These are phyloP conservation scores for Darevskia nairensis DNA, from an alignment of 2,797 vertebrate genomes.

Conservation along the genomic window DNA sequence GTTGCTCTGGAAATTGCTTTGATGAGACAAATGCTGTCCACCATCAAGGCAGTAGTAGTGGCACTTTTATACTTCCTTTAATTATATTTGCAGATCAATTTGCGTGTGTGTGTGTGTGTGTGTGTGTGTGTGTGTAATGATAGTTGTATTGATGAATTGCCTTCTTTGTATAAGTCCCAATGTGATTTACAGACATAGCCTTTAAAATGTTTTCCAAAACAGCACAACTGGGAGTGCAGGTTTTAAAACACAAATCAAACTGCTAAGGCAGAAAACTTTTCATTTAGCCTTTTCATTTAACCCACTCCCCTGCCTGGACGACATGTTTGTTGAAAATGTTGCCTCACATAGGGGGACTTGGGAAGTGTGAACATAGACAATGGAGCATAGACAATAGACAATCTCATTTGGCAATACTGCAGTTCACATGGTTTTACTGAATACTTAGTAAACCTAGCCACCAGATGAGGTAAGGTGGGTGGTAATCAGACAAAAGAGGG, in stretches of 20 bases:
- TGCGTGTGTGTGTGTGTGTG: no score
- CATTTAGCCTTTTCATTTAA: no score
- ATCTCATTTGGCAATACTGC: background rate
- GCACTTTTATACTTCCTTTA: background rate
- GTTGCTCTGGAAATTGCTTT: background rate
- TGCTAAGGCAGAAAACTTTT: no score
- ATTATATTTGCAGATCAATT: background rate
- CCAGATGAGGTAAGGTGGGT: background rate
- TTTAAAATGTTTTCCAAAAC: no score
- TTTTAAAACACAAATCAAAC: no score
- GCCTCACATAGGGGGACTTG: background rate
- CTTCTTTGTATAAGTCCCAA: no score
- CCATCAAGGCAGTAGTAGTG: background rate
- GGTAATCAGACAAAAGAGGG: background rate
- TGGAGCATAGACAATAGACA: no score
- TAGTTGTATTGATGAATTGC: no score
- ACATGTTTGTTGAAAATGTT: background rate
- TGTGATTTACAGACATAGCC: no score
- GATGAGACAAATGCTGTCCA: background rate
- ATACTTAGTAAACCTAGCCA: background rate
- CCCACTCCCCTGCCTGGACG: background rate
- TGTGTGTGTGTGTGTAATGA: no score
- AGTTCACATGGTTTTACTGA: background rate
- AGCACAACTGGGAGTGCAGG: no score
- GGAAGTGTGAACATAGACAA: background rate